Base-by-base conservation (phyloP, 2,113 vertebrate species). In the Vicugna pacos region DNA sequence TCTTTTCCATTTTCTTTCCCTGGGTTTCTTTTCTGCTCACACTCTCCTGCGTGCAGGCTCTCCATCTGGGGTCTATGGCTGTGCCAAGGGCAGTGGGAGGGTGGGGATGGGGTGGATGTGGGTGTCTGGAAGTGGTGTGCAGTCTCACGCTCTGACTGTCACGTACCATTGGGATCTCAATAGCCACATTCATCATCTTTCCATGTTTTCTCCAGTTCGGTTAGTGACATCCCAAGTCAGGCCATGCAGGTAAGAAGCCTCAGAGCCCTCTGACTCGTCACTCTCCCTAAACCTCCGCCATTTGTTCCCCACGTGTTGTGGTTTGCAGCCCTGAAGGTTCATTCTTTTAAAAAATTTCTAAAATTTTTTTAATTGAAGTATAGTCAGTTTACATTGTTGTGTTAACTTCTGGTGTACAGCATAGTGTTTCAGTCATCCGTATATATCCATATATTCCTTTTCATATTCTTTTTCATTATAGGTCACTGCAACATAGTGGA, bases 121-220 rank as follows among this genome's bases (percentile, higher is more conserved):
- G 69, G 26, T 5, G 1, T 16, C 26, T 3, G 0, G 0, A n/a
- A 77, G 42, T 50, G 24, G 11, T 2, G 2, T 2, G 14, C 7
- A 22, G 26, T 22, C 46, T 65, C 0, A 16, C 15, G 50, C 2
- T 60, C 16, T 2, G 6, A 22, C 60, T 20, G 6, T 42, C 56
- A 5, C 8, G 24, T 7, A 42, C 60, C 65, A 24, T 5, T 5
- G 60, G 52, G 48, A 35, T 7, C 69, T 82, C 54, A 46, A 11
- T 10, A n/a, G 50, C 26, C 15, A 3, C 19, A 46, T 2, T 69
- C 14, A 42, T 0, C 0, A 17, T 6, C 17, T 28, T 8, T 42
- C 16, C 22, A n/a, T 8, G 3, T 65, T 12, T 54, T 73, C 20
- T 58, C 28, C 24, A 9, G 46, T 2, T 5, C 50, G n/a, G 54